Evolutionary conservation across 1,140 invertebrate genomes (phyloP).

Genomic region (Heliconius himera): DNA sequence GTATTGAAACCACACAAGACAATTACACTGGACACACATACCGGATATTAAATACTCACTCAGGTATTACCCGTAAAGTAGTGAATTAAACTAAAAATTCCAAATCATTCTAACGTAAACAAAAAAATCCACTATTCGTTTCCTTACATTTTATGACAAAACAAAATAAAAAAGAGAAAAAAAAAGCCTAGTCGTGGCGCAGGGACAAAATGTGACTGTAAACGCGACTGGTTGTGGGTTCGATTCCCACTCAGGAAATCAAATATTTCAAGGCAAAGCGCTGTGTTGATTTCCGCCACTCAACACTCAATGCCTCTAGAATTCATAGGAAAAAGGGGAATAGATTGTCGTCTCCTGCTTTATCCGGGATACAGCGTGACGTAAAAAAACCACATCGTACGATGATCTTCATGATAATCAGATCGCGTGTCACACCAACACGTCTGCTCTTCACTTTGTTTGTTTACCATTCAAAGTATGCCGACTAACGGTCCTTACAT

Average conservation of each 20-base stretch:
- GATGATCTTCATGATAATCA: neutral
- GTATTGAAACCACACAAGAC: constrained; percentile 45
- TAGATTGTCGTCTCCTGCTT: too few relatives aligned
- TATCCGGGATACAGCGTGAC: too few relatives aligned
- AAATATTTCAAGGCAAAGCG: too few relatives aligned
- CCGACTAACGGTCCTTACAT: constrained; percentile 58
- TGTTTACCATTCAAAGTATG: constrained; percentile 57
- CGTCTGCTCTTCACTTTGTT: constrained; percentile 25
- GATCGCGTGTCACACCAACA: constrained; percentile 11
- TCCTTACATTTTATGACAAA: neutral
- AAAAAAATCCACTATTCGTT: neutral
- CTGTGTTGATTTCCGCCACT: too few relatives aligned
- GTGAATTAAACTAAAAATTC: neutral
- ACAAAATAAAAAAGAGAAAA: too few relatives aligned
- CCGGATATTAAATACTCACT: constrained; percentile 15
- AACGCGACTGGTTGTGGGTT: too few relatives aligned
- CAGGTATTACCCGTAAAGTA: neutral
- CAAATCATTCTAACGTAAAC: neutral
- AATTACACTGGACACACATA: constrained; percentile 19
- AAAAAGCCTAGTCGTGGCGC: too few relatives aligned
- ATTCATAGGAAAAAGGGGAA: too few relatives aligned
- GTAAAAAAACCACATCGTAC: neutral
- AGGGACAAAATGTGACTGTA: too few relatives aligned
- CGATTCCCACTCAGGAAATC: too few relatives aligned
- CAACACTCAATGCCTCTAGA: too few relatives aligned